Base-by-base conservation (phyloP, 2,113 vertebrate genomes). In the Nothobranchius furzeri region DNA sequence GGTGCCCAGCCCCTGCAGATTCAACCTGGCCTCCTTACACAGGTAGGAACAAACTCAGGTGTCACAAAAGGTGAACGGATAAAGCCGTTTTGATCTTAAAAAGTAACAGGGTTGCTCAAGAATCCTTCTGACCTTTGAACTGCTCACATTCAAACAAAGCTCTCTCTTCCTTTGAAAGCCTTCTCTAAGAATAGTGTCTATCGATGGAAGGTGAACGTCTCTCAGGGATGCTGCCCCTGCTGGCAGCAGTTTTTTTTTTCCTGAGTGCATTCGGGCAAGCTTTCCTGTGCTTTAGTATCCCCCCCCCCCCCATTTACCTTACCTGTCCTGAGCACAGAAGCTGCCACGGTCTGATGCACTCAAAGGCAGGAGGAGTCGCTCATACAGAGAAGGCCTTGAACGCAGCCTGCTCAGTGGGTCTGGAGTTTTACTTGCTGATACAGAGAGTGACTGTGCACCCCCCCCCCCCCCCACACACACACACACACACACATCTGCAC, bases 1-100 rank as follows among this genome's bases (percentile, higher is more conserved):
- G 95, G 95, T 68, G 94, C 96, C 12, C 98, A 97, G 82, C 95
- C 97, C 76, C 94, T 99, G 75, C 98, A 99, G 91, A 98, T 99
- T 89, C 98, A 99, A 55, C 95, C 96, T 48, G 95, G 98, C 68
- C 95, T 99, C 58, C 95, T 99, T 0, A 94, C 98, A 90, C 98
- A 99, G 97, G 98, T 99, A 96, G 47, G 81, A 60, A 24, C n/a
- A 66, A 37, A 48, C 46, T 57, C 1, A 6, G 8, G 57, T 10
- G 48, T 58, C 58, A 47, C 43, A 14, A 46, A 60, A 17, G 64
- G 40, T 17, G 2, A 82, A 67, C 43, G 68, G 53, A 65, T 59
- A 43, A 60, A 76, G 57, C 68, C 72, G 50, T 57, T 47, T n/a
- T 64, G 66, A 43, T 70, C 40, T 65, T 43, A 53, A 67, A 46